These are phyloP conservation scores for Chiloscyllium plagiosum DNA, from an alignment of 2,113 vertebrate species.

Conservation along the genomic window DNA sequence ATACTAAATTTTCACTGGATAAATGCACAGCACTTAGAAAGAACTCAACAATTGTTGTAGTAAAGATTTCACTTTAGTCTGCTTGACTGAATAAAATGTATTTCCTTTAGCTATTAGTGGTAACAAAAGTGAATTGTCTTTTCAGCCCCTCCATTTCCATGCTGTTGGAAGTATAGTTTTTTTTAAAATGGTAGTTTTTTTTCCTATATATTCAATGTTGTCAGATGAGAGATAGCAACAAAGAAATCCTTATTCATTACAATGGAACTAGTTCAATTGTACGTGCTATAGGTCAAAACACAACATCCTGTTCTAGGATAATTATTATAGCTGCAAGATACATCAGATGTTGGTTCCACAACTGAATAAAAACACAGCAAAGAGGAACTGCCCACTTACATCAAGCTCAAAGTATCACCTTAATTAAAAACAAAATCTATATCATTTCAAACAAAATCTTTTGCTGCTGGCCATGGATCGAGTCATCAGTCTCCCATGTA, in stretches of 20 bases:
- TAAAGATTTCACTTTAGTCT: constrained; percentile 7
- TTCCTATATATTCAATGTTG: neutral
- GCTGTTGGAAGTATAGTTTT: neutral
- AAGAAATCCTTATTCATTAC: neutral
- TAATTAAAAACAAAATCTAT: constrained; percentile 14
- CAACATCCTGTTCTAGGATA: neutral
- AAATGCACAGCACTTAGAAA: neutral
- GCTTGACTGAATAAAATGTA: neutral
- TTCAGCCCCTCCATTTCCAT: neutral
- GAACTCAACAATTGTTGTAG: neutral
- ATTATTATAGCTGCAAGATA: neutral
- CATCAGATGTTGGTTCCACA: constrained; percentile 3
- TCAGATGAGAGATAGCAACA: neutral
- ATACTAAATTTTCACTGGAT: neutral
- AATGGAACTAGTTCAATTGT: neutral
- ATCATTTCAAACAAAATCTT: constrained; percentile 12
- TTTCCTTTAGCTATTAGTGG: neutral
- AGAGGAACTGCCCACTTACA: neutral
- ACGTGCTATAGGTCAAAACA: neutral
- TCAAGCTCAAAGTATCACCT: constrained; percentile 23
- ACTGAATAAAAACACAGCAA: constrained; percentile 8
- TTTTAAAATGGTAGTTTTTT: neutral
- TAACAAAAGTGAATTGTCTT: neutral
- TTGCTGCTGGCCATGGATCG: neutral
- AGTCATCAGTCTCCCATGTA: neutral